Base-by-base conservation (phyloP, 1,140 invertebrate genomes). In the Listronotus bonariensis region DNA sequence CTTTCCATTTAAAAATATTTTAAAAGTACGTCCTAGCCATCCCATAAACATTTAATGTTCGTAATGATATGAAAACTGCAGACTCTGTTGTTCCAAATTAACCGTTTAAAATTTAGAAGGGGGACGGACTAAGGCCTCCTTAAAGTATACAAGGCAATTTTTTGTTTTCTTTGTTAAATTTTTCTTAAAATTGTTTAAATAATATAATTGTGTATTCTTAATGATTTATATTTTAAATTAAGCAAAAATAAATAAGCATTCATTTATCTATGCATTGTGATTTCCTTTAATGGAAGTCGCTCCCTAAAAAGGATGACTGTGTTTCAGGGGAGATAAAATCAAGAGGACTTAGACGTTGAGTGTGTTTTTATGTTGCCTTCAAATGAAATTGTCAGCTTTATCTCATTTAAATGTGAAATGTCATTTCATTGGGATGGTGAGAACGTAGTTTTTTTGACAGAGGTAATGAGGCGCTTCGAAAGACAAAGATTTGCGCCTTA, bases 301-400 rank as follows among this genome's bases (percentile, higher is more conserved):
- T 54, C 26, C 52, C 52, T 6, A 54, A 10, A 54, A 54, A 26
- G 52, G 32, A 54, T 54, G 52, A n/a, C 32, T 54, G 11, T n/a
- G 52, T 54, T 54, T 54, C 52, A n/a, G 52, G 52, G 52, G 52
- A 54, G 52, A 54, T 54, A 54, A 54, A 54, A 54, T 54, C 52
- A 31, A 17, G 17, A 31, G 52, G 8, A 38, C 52, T 38, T 31
- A 38, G 52, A 8, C n/a, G 32, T 31, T 54, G 52, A 54, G 52
- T 40, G 52, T 54, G 52, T 54, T 54, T 54, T 54, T 54, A 54
- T 54, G 52, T 54, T 54, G 7, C 52, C 38, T 54, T 54, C 52
- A 54, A 54, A 54, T 41, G 52, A 54, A 54, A 54, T 54, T 54
- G 51, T 54, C 52, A 54, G 52, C 15, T 54, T 54, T 31, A 26